phyloP scores from a whole-genome alignment of 2,888 invertebrate species.

The Leucoptera coffeella region DNA sequence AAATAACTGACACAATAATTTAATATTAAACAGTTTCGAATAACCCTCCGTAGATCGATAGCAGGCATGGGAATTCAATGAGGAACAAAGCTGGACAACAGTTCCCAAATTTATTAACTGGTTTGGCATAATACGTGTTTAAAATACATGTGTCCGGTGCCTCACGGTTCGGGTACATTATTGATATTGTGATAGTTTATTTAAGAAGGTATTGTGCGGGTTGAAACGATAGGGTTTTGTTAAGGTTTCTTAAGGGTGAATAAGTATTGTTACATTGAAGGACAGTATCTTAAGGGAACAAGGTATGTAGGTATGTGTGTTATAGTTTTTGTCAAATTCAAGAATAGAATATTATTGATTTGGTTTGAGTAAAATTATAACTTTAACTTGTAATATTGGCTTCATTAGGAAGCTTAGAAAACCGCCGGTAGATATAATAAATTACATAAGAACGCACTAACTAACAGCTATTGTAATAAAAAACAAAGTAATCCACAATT shows the following conservation, averaged over 20 bases:
- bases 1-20: constrained; percentile 37
- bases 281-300: too few relatives aligned
- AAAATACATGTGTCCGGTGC: constrained; percentile 48
- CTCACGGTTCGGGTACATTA: constrained; percentile 27
- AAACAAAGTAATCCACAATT: too few relatives aligned
- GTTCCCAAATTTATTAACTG: constrained; percentile 24
- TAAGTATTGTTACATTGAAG: constrained; percentile 14
- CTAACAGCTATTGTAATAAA: too few relatives aligned
- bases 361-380: too few relatives aligned
- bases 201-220: constrained; percentile 24
- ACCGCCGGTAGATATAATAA: too few relatives aligned
- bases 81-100: constrained; percentile 13
- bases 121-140: constrained; percentile 47
- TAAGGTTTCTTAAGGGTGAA: constrained; percentile 9
- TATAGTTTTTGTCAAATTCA: too few relatives aligned
- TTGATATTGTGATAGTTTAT: constrained; percentile 54
- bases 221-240: constrained; percentile 5
- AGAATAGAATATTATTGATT: too few relatives aligned
- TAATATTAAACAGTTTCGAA: constrained; percentile 21
- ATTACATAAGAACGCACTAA: too few relatives aligned
- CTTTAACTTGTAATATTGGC: too few relatives aligned
- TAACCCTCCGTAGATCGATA: constrained; percentile 28
- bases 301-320: too few relatives aligned
- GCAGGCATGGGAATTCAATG: constrained; percentile 36
- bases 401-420: too few relatives aligned